These are phyloP conservation scores for Drosophila rufa DNA, from an alignment of 1,140 invertebrate genomes.

Conservation along the genomic window DNA sequence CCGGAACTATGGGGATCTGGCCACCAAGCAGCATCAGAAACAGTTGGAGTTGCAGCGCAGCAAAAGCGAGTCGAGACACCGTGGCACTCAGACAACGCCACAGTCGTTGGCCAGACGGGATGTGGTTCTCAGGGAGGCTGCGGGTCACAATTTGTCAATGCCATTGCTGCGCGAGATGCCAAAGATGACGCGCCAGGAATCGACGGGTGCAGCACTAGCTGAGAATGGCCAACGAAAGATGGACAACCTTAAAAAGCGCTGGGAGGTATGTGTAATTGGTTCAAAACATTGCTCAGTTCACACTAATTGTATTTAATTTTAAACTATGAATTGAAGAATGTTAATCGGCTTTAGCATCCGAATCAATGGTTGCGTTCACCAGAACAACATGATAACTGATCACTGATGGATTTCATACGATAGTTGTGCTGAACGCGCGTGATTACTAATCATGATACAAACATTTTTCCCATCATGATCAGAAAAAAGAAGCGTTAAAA, in stretches of 20 bases:
- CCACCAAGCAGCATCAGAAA: constrained; percentile 51
- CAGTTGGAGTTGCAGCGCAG: constrained; percentile 50
- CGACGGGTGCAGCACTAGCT: constrained; percentile 23
- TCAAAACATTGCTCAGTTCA: neutral
- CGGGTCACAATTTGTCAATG: constrained; percentile 77
- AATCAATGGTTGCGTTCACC: no score
- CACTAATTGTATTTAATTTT: neutral
- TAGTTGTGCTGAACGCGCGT: no score
- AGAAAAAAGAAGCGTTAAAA: no score
- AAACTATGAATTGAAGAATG: no score
- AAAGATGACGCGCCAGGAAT: constrained; percentile 78
- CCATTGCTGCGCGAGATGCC: constrained; percentile 81
- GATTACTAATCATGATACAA: no score
- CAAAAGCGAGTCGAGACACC: constrained; percentile 68
- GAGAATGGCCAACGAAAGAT: constrained; percentile 49
- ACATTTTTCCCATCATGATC: no score
- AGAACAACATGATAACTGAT: no score
- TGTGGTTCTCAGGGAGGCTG: constrained; percentile 66
- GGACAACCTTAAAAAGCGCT: constrained; percentile 70
- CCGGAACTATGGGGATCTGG: constrained; percentile 77
- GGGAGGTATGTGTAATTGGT: constrained; percentile 64
- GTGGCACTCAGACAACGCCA: constrained; percentile 75
- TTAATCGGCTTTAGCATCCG: no score
- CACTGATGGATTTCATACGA: no score
- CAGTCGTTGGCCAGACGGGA: constrained; percentile 54